phyloP scores from a whole-genome alignment of 2,113 vertebrate species.

The Uria lomvia region DNA sequence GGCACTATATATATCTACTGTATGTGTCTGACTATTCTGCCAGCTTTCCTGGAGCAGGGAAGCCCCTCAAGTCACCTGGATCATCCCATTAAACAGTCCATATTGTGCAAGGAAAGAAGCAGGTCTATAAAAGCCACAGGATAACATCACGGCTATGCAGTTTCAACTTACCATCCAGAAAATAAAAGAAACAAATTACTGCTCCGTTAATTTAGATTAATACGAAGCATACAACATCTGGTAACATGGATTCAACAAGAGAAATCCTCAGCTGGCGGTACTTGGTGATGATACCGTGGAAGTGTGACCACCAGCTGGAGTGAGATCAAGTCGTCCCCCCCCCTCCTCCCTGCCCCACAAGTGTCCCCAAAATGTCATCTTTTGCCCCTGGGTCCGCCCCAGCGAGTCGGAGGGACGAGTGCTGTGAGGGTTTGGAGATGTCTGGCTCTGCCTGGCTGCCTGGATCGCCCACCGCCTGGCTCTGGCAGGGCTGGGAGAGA shows the following conservation, averaged over 20 bases:
- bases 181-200: neutral
- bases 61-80: neutral
- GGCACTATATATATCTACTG: neutral
- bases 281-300: accelerated
- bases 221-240: neutral
- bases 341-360: neutral
- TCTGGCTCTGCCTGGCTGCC: neutral
- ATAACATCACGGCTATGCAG: neutral
- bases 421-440: accelerated
- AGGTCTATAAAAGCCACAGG: neutral
- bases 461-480: accelerated
- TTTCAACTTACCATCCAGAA: neutral
- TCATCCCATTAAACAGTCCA: neutral
- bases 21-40: neutral
- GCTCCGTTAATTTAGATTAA: neutral
- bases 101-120: neutral
- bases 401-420: neutral
- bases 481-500: neutral
- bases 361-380: neutral
- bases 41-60: neutral
- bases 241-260: neutral
- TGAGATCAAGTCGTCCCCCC: neutral
- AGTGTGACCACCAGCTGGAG: accelerated
- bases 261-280: neutral
- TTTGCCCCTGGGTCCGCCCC: neutral